A percentile compares a stretch with the other conserved stretches of the same genome.
Evolutionary conservation across 2,888 invertebrate genomes (phyloP).

Genomic region (Dasysyrphus tricinctus): DNA sequence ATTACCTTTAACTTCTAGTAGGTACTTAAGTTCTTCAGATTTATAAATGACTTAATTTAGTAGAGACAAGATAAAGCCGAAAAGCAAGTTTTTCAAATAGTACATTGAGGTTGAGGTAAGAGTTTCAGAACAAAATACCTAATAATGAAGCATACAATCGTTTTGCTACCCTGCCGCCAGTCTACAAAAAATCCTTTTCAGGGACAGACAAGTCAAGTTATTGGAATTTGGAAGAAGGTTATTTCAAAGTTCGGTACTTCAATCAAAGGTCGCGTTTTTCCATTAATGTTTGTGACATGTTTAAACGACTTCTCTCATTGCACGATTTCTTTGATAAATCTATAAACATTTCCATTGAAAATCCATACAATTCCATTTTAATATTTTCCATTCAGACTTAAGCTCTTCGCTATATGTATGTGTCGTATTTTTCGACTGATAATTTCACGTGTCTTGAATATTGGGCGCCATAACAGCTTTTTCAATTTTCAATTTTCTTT

Average conservation of each 20-base stretch:
- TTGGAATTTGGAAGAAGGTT: neutral
- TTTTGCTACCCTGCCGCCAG: too few species aligned
- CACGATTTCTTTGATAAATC: conserved; percentile 8
- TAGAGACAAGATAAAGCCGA: too few species aligned
- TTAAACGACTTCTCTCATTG: conserved; percentile 13
- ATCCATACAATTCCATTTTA: conserved; percentile 58
- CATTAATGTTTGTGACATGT: conserved; percentile 19
- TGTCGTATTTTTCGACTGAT: conserved; percentile 31
- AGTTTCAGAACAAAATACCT: too few species aligned
- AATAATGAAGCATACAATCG: too few species aligned
- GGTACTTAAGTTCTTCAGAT: too few species aligned
- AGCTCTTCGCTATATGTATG: neutral
- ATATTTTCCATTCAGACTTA: conserved; percentile 21
- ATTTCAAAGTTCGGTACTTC: conserved; percentile 7
- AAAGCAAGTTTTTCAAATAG: too few species aligned
- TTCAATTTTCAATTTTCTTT: conserved; percentile 64
- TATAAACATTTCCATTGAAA: conserved; percentile 13
- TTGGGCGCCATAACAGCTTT: conserved; percentile 40
- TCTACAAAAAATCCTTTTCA: too few species aligned
- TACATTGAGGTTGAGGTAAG: too few species aligned
- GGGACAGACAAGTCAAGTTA: neutral
- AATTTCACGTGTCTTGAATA: conserved; percentile 61
- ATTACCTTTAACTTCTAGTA: too few species aligned
- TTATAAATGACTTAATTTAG: too few species aligned
- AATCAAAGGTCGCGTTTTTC: conserved; percentile 18